Evolutionary conservation across 2,113 vertebrate genomes (phyloP).

Genomic region (Dascyllus trimaculatus): DNA sequence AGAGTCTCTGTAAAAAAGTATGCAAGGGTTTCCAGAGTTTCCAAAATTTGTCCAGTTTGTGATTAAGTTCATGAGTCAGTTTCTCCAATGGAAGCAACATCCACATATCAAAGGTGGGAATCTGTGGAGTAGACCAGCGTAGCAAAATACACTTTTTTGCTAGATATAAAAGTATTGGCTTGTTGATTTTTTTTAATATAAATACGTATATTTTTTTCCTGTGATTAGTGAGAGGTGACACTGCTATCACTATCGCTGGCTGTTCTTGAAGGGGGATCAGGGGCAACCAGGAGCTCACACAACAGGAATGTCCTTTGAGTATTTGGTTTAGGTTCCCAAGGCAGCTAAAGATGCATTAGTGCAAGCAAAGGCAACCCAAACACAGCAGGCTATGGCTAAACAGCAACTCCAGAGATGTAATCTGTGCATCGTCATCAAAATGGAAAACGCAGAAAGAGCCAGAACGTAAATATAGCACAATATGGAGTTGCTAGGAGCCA

Average conservation of each 20-base stretch:
- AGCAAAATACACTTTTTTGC: too few species aligned
- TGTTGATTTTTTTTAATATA: too few species aligned
- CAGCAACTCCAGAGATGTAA: constrained; percentile 50
- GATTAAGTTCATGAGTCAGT: too few species aligned
- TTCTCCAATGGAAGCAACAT: too few species aligned
- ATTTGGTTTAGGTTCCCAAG: constrained; percentile 33
- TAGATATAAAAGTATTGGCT: too few species aligned
- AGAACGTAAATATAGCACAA: constrained; percentile 19
- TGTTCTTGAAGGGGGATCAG: neutral
- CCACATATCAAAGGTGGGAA: too few species aligned
- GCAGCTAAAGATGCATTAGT: constrained; percentile 34
- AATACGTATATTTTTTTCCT: too few species aligned
- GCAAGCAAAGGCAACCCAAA: constrained; percentile 39
- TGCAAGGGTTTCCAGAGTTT: too few species aligned
- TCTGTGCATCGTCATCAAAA: constrained; percentile 43
- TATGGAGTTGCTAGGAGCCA: neutral
- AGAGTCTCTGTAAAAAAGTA: too few species aligned
- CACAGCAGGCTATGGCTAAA: constrained; percentile 49
- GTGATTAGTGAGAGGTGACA: neutral
- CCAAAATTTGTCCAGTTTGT: too few species aligned
- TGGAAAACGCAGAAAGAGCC: constrained; percentile 15
- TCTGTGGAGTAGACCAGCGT: too few species aligned
- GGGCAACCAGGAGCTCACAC: constrained; percentile 1
- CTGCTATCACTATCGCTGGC: neutral
- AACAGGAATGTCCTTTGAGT: constrained; percentile 9